Base-by-base conservation (phyloP, 2,797 vertebrate genomes). In the Rhinophrynus dorsalis region DNA sequence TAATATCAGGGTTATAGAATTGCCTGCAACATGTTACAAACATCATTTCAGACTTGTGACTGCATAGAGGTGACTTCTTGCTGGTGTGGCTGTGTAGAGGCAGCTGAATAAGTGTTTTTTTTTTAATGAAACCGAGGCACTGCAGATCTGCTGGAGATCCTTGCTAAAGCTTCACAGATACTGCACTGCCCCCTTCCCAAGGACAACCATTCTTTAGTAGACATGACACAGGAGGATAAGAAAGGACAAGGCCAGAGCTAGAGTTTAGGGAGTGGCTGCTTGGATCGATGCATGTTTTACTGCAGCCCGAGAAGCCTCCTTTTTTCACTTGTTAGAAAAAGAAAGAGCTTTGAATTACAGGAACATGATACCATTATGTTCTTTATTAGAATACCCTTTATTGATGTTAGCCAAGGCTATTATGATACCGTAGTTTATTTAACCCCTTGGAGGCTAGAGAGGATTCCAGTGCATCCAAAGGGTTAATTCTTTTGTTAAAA, bases 21-120 rank as follows among this genome's bases (percentile, higher is more conserved):
- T n/a, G n/a, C n/a, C n/a, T n/a, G n/a, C n/a, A n/a, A n/a, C n/a
- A n/a, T n/a, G n/a, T n/a, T n/a, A n/a, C n/a, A n/a, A n/a, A n/a
- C n/a, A n/a, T n/a, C n/a, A n/a, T n/a, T n/a, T n/a, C n/a, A n/a
- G n/a, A n/a, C n/a, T n/a, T n/a, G n/a, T n/a, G n/a, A n/a, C n/a
- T 45, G 65, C 44, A 52, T 10, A 32, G 37, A 38, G 17, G 15
- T 44, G 40, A 17, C 8, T 45, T 45, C 8, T 51, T 27, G 24
- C n/a, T n/a, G n/a, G n/a, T 18, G 11, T 17, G 9, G 32, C 47
- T 23, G 24, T n/a, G n/a, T 52, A 17, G 18, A 52, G 7, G 44
- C 18, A 57, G 68, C 60, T 58, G 68, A 71, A 45, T 56, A 47
- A 63, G 59, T 63, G 42, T 5, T 72, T 65, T 35, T 56, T 5